Percentiles rank a stretch among this genome's conserved stretches.
Conservation (phyloP, 2,113 vertebrate genomes). For the Sceloporus undulatus region DNA sequence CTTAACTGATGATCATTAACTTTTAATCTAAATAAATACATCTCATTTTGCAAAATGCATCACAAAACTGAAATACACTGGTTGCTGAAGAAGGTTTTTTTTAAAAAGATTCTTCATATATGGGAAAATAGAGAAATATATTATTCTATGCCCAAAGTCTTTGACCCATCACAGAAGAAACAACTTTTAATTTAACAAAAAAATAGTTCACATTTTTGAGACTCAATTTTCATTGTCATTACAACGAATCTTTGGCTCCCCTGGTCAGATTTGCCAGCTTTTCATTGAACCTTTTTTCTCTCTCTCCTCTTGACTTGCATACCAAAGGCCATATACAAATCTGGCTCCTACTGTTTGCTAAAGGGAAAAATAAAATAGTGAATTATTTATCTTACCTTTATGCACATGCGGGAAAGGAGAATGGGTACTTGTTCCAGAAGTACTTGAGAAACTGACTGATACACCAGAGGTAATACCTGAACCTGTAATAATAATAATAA, state of each 20-base stretch:
- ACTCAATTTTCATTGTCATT: too few species aligned
- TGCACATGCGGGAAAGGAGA: constrained; percentile 86
- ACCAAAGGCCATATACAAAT: neutral
- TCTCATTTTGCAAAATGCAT: constrained; percentile 34
- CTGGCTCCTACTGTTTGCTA: neutral
- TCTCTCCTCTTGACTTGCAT: too few species aligned
- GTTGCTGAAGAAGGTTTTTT: constrained; percentile 26
- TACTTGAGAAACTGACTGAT: constrained; percentile 78
- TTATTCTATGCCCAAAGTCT: neutral
- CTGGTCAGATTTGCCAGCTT: too few species aligned
- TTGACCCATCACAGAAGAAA: neutral
- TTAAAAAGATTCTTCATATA: constrained; percentile 20
- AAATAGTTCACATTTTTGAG: neutral
- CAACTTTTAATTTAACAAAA: too few species aligned
- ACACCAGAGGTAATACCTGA: constrained; percentile 71
- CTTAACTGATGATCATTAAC: constrained; percentile 48
- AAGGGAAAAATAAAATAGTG: neutral
- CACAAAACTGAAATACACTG: constrained; percentile 18
- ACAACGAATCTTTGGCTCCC: too few species aligned
- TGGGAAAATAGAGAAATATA: constrained; percentile 16
- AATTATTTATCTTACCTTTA: constrained; percentile 83
- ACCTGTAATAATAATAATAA: constrained; percentile 80
- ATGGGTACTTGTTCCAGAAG: constrained; percentile 86
- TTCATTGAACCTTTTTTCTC: too few species aligned
- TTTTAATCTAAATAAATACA: constrained; percentile 25